Evolutionary conservation across 2,888 invertebrate species (phyloP).

Genomic region (Cephalotes varians): DNA sequence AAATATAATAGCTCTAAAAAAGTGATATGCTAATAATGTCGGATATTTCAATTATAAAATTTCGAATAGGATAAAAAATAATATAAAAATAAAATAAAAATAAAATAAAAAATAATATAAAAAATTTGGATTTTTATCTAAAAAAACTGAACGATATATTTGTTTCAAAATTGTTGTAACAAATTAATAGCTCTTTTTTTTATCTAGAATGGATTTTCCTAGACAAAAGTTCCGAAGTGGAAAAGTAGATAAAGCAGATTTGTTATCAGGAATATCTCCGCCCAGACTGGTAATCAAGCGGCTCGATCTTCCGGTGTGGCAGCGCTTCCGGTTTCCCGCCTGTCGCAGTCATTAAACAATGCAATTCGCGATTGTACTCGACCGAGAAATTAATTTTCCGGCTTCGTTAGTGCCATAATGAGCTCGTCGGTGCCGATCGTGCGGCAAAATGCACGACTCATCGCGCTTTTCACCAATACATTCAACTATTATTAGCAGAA

Average conservation of each 20-base stretch:
- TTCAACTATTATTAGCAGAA: slow-evolving; percentile 42
- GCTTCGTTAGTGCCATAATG: slow-evolving; percentile 72
- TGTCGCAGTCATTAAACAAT: slow-evolving; percentile 69
- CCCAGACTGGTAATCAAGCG: slow-evolving; percentile 66
- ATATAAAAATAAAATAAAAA: too few relatives aligned
- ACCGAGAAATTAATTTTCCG: slow-evolving; percentile 75
- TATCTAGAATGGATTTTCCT: not conserved
- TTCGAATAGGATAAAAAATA: not conserved
- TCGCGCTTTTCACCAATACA: slow-evolving; percentile 40
- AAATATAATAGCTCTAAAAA: not conserved
- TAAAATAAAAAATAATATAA: too few relatives aligned
- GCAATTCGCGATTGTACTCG: slow-evolving; percentile 70
- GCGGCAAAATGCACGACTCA: slow-evolving; percentile 47
- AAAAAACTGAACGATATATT: not conserved
- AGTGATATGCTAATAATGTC: not conserved
- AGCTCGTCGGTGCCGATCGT: slow-evolving; percentile 64
- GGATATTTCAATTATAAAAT: slow-evolving; percentile 6
- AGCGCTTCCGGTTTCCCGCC: slow-evolving; percentile 64
- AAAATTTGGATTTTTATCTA: not conserved
- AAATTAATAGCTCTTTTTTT: slow-evolving; percentile 1
- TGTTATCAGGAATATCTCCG: slow-evolving; percentile 67
- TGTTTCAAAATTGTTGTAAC: not conserved
- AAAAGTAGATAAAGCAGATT: slow-evolving; percentile 62
- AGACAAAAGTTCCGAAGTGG: slow-evolving; percentile 12
- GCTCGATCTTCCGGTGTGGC: slow-evolving; percentile 63